phyloP scores from a whole-genome alignment of 2,888 invertebrate genomes.

The Villa cingulata region DNA sequence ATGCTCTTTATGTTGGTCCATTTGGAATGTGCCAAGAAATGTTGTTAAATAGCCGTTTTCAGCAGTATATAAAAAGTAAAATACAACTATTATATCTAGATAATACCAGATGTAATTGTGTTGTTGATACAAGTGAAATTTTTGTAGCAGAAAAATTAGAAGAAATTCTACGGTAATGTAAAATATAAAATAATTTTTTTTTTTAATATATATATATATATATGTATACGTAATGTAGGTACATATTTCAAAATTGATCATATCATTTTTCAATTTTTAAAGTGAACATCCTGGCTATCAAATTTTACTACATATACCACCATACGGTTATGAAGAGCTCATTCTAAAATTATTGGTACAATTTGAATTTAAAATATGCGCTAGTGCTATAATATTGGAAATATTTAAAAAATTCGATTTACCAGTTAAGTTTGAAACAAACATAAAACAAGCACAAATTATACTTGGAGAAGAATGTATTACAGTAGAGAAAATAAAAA shows the following conservation, averaged over 20 bases:
- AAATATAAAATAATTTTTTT: background rate
- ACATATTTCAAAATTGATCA: no score
- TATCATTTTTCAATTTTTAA: background rate
- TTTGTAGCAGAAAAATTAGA: background rate
- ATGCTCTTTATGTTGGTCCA: slow-evolving; percentile 1
- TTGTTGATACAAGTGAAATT: background rate
- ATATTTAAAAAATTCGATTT: background rate
- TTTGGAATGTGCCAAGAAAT: background rate
- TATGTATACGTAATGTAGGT: no score
- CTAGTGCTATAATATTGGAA: no score
- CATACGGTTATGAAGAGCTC: slow-evolving; percentile 4
- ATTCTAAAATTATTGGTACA: background rate
- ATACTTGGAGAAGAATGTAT: background rate
- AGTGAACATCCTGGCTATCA: slow-evolving; percentile 1
- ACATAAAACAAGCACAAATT: background rate
- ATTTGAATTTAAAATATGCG: slow-evolving; percentile 1
- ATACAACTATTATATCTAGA: slow-evolving; percentile 3
- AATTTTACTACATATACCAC: background rate
- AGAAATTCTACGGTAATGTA: background rate
- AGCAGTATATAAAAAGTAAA: background rate
- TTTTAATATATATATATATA: background rate
- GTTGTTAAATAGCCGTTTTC: background rate
- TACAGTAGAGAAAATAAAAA: background rate
- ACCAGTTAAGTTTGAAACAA: background rate
- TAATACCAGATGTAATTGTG: background rate